A percentile compares a stretch with the other conserved stretches of the same genome.
These are phyloP conservation scores for Diachasmimorpha longicaudata DNA, from an alignment of 1,140 invertebrate species.

Conservation along the genomic window DNA sequence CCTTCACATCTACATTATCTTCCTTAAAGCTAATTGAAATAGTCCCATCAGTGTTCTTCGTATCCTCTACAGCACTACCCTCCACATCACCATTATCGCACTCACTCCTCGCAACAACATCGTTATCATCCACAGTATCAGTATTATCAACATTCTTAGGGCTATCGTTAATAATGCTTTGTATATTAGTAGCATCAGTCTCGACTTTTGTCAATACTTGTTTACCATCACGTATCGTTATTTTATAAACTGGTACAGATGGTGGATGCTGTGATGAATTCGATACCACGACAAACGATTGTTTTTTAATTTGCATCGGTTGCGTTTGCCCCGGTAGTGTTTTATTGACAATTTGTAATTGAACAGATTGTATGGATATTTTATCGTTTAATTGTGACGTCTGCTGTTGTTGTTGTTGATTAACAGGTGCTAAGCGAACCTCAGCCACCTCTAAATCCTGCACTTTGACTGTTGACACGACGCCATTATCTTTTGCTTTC, in stretches of 20 bases:
- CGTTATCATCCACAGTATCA: conserved; percentile 43
- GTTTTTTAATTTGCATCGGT: conserved; percentile 40
- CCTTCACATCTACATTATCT: conserved; percentile 46
- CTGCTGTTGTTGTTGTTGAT: conserved; percentile 31
- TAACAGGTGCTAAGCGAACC: no score
- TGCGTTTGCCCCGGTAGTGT: conserved; percentile 29
- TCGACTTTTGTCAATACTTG: conserved; percentile 73
- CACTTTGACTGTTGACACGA: conserved; percentile 12
- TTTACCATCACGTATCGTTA: conserved; percentile 76
- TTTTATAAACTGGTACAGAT: conserved; percentile 66
- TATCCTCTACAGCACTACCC: background rate
- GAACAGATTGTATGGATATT: conserved; percentile 31
- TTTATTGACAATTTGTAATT: conserved; percentile 37
- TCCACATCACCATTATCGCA: conserved; percentile 39
- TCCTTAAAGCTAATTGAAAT: conserved; percentile 49
- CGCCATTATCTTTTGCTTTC: background rate
- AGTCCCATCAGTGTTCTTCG: no score
- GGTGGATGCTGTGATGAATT: conserved; percentile 32
- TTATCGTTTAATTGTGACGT: background rate
- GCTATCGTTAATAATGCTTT: conserved; percentile 24
- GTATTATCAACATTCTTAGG: conserved; percentile 36
- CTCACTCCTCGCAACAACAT: conserved; percentile 31
- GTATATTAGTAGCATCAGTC: conserved; percentile 50
- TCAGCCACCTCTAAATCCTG: background rate
- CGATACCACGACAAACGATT: conserved; percentile 43